These are phyloP conservation scores for Fregetta grallaria DNA, from an alignment of 2,113 vertebrate genomes.

Conservation along the genomic window DNA sequence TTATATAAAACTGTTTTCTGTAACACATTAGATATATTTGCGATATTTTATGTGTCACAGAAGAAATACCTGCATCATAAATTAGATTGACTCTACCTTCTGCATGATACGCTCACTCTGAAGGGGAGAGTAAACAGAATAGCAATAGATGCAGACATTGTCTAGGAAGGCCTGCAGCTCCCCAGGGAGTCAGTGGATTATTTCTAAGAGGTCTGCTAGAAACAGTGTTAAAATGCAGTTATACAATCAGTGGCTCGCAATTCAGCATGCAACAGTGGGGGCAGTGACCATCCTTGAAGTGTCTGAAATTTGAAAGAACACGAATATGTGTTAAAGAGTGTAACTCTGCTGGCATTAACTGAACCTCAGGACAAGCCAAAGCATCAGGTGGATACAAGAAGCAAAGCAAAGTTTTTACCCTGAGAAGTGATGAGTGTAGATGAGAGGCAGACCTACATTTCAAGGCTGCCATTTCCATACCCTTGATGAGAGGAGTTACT, in stretches of 20 bases:
- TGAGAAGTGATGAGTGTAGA: not conserved
- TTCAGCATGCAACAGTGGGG: not conserved
- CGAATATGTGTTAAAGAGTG: not conserved
- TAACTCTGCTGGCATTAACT: not conserved
- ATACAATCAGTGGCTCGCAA: not conserved
- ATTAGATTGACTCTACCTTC: not conserved
- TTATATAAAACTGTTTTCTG: not conserved
- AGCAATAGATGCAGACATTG: not conserved
- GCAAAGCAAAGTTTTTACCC: not conserved
- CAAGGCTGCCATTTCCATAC: not conserved
- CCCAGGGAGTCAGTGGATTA: not conserved
- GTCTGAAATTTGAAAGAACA: not conserved
- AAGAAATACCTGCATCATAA: not conserved
- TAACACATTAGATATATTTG: not conserved
- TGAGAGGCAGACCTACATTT: not conserved
- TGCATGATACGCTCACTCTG: not conserved
- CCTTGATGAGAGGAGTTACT: not conserved
- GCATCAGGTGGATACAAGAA: not conserved
- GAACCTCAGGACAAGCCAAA: not conserved
- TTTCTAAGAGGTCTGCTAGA: not conserved
- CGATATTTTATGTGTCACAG: not conserved
- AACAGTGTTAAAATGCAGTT: not conserved
- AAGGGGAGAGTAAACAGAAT: not conserved
- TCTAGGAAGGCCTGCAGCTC: not conserved
- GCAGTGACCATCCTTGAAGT: not conserved